Evolutionary conservation across 1,140 invertebrate species (phyloP).

Genomic region (Pseudomyrmex dendroicus): DNA sequence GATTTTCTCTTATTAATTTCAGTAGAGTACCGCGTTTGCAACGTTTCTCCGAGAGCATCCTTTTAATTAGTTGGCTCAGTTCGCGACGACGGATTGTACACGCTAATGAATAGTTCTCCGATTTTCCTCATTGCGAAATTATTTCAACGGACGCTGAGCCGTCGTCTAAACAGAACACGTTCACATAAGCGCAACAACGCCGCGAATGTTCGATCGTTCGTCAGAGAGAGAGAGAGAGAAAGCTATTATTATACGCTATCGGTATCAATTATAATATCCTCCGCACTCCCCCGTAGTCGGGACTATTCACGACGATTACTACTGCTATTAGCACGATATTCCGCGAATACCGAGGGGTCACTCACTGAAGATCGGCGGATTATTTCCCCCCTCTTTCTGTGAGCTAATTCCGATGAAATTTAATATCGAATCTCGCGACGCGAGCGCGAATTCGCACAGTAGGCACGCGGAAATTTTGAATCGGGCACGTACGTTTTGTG

Average conservation of each 20-base stretch:
- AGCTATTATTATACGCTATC: not conserved
- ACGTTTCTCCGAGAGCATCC: not conserved
- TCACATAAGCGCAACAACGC: not conserved
- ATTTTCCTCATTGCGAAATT: slow-evolving; percentile 2
- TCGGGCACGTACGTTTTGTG: slow-evolving; percentile 15
- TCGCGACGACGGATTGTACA: slow-evolving; percentile 1
- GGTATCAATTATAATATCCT: slow-evolving; percentile 43
- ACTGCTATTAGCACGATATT: slow-evolving; percentile 4
- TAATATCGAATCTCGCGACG: slow-evolving; percentile 33
- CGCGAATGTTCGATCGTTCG: not conserved
- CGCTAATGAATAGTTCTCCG: not conserved
- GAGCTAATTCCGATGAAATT: slow-evolving; percentile 37
- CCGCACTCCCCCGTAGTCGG: not conserved
- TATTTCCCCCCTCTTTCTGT: not conserved
- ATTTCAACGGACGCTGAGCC: not conserved
- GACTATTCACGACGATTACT: slow-evolving; percentile 37
- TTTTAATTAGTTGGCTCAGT: slow-evolving; percentile 4
- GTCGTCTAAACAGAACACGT: slow-evolving; percentile 15
- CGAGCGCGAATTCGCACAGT: not conserved
- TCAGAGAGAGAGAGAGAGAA: no score
- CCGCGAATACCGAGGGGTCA: slow-evolving; percentile 36
- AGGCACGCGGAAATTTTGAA: slow-evolving; percentile 26
- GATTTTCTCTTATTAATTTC: not conserved
- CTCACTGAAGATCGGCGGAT: slow-evolving; percentile 10
- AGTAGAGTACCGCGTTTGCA: not conserved